Base-by-base conservation (phyloP, 2,888 invertebrate species). In the Amphimallon solstitiale region DNA sequence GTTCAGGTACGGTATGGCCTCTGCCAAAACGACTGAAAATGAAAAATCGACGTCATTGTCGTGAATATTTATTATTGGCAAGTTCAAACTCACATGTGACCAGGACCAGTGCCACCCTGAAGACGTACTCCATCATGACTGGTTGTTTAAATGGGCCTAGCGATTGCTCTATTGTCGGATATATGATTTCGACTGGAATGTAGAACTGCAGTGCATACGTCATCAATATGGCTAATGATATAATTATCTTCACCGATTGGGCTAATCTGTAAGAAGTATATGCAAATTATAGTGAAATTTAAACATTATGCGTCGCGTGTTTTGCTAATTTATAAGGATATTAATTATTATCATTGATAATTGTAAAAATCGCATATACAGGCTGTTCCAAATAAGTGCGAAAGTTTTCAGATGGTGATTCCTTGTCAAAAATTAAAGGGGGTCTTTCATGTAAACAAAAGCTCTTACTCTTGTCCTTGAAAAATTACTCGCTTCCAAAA, bases 191-290 rank as follows among this genome's bases (percentile, higher is more conserved):
- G 46, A 97, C 87, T 0, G 98, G 95, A 40, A 98, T 97, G 82
- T 97, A 98, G 80, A 98, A 93, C 84, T 98, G 98, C 15, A 98
- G 86, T 0, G 96, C 92, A 82, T 97, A 98, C 0, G 95, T 92
- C 70, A 97, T 87, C 71, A 97, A 86, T 67, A 98, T 93, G 9
- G 94, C 94, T 38, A 92, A 72, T 0, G 93, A 92, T 76, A 97
- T 95, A 76, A 94, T 86, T n/a, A 91, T 78, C 78, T 93, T 92
- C 15, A 97, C 94, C 61, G 88, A 86, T 82, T 93, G 90, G 49
- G 94, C 93, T 68, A 95, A 82, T 71, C 94, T 95, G 83, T 17
- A 84, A 82, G 63, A 56, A 67, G 61, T n/a, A n/a, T n/a, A n/a
- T n/a, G n/a, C n/a, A n/a, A n/a, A n/a, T n/a, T n/a, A n/a, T n/a